Conservation (phyloP, 1,140 invertebrate genomes). For the Apis mellifera region Amel_HAv3.1 CM009941.2:903001-903500, state of each 20-base stretch:
- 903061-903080: not conserved
- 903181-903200: constrained; percentile 12
- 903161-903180: not conserved
- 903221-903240: constrained; percentile 21
- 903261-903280: too few relatives aligned
- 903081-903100: constrained; percentile 20
- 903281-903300: too few relatives aligned
- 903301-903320: too few relatives aligned
- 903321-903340: too few relatives aligned
- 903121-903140: not conserved
- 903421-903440: constrained; percentile 54
- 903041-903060: not conserved
- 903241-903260: constrained; percentile 34
- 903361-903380: too few relatives aligned
- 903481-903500: not conserved
- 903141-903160: not conserved
- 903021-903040: too few relatives aligned
- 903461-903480: not conserved
- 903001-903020: too few relatives aligned
- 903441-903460: constrained; percentile 63
- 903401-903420: constrained; percentile 57
- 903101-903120: constrained; percentile 11
- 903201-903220: not conserved
- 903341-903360: too few relatives aligned
- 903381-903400: constrained; percentile 51